Base-by-base conservation (phyloP, 1,140 invertebrate genomes). In the Danaus melanippus region DNA sequence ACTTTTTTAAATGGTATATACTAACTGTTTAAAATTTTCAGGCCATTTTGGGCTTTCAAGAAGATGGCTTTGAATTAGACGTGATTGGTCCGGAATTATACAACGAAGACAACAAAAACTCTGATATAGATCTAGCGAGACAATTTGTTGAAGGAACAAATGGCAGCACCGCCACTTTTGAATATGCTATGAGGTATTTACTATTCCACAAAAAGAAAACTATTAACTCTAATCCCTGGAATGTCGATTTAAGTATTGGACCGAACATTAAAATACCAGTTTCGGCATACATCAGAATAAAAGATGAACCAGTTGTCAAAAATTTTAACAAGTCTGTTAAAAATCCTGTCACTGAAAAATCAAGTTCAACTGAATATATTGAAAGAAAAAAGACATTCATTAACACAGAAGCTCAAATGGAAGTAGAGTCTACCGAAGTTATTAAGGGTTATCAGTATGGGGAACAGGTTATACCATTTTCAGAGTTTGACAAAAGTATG, bases 231-330 rank as follows among this genome's bases (percentile, higher is more conserved):
- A 53, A 50, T 1, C 72, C 81, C 4, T 85, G 84, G 82, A 83
- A 87, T 76, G 74, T 78, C 8, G 81, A 87, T 61, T 59, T 88
- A 21, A 74, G 69, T 58, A 84, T 88, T 61, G 84, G 84, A 8
- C 74, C 82, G 39, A 76, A 83, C 61, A 79, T 87, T 11, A 81
- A 76, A 62, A 87, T 88, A 67, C 87, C 87, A 39, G 69, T 88
- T 2, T 80, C 84, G n/a, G 55, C 69, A 41, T 87, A 74, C 49
- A 70, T 79, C 32, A 83, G 71, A 67, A 61, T 82, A 9, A 81
- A 78, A 66, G 79, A 84, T 69, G 76, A 84, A 57, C 68, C 77
- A 56, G 60, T 75, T 47, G 57, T 82, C 0, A 77, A 80, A 44
- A 68, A 66, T 12, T 87, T 83, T 83, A 60, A 59, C 12, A 79